Evolutionary conservation across 2,113 vertebrate species (phyloP).

Genomic region (Microcebus jonahi): DNA sequence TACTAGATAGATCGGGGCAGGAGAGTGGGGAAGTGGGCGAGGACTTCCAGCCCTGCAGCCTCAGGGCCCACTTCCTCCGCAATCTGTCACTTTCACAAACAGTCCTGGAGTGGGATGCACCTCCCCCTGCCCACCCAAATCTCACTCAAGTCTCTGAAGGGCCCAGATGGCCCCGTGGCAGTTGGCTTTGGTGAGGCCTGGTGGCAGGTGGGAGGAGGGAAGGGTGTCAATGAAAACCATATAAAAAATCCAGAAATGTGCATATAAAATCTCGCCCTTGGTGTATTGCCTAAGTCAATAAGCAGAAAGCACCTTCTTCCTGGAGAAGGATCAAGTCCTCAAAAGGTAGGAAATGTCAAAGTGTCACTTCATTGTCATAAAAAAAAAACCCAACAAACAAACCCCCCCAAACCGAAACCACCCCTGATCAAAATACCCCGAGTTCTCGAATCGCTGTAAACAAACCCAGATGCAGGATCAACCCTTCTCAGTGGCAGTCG

Average conservation of each 20-base stretch:
- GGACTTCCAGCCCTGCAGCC: not conserved
- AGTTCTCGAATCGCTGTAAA: slow-evolving; percentile 82
- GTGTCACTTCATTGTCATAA: slow-evolving; percentile 82
- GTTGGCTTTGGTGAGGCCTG: slow-evolving; percentile 77
- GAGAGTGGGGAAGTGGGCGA: not conserved
- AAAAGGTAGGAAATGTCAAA: slow-evolving; percentile 84
- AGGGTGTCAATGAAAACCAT: slow-evolving; percentile 77
- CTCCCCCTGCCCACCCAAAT: not conserved
- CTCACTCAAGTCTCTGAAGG: slow-evolving; percentile 49
- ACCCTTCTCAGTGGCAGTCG: slow-evolving; percentile 79
- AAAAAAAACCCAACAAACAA: slow-evolving; percentile 68
- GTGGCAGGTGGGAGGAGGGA: slow-evolving; percentile 46
- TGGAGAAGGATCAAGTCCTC: slow-evolving; percentile 82
- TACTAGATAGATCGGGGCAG: not conserved
- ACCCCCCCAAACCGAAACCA: slow-evolving; percentile 68
- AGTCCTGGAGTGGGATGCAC: slow-evolving; percentile 25
- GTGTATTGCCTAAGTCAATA: slow-evolving; percentile 81
- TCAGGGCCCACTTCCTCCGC: not conserved
- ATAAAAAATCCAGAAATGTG: slow-evolving; percentile 83
- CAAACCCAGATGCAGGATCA: slow-evolving; percentile 83
- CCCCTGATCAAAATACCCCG: slow-evolving; percentile 71
- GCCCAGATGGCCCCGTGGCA: slow-evolving; percentile 57
- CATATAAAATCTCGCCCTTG: slow-evolving; percentile 84
- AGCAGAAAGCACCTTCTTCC: slow-evolving; percentile 83
- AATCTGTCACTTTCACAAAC: slow-evolving; percentile 15